A percentile compares a stretch with the other conserved stretches of the same genome.
Conservation (phyloP, 1,140 invertebrate genomes). For the Pseudomyrmex gracilis region DNA sequence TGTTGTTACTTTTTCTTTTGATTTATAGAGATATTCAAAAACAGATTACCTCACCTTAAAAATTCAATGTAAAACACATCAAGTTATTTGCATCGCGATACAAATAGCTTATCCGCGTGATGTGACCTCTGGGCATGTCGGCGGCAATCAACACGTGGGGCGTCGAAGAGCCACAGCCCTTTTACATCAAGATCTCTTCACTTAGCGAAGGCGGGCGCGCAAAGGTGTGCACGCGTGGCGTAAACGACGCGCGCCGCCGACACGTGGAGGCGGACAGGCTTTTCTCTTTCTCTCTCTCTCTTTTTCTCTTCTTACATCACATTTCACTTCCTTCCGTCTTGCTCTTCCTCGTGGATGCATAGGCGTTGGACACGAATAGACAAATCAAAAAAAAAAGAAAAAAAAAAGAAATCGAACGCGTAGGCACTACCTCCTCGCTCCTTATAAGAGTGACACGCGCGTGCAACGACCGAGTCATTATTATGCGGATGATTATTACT, state of each 20-base stretch:
- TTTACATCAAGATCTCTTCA: conserved; percentile 59
- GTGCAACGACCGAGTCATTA: conserved; percentile 65
- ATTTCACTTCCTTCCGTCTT: background rate
- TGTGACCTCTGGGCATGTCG: conserved; percentile 47
- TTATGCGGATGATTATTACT: conserved; percentile 75
- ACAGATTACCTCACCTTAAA: background rate
- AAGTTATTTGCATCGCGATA: conserved; percentile 19
- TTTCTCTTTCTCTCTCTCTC: conserved; percentile 44
- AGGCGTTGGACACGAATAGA: conserved; percentile 48
- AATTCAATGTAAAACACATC: conserved; percentile 46
- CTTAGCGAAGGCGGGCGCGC: conserved; percentile 44
- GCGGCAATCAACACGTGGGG: conserved; percentile 48
- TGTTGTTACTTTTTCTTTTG: no score
- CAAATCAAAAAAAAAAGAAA: conserved; percentile 9
- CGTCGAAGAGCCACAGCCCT: conserved; percentile 34
- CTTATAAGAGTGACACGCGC: conserved; percentile 78
- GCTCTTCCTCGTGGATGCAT: conserved; percentile 32
- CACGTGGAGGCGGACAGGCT: conserved; percentile 79
- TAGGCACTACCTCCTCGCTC: conserved; percentile 70
- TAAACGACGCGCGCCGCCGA: conserved; percentile 14
- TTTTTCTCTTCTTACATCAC: conserved; percentile 17
- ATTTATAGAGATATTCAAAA: no score
- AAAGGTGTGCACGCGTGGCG: conserved; percentile 6
- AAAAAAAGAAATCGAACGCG: conserved; percentile 50
- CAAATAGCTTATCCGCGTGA: conserved; percentile 31